Conservation (phyloP, 2,888 invertebrate genomes). For the Aleiodes testaceus region DNA sequence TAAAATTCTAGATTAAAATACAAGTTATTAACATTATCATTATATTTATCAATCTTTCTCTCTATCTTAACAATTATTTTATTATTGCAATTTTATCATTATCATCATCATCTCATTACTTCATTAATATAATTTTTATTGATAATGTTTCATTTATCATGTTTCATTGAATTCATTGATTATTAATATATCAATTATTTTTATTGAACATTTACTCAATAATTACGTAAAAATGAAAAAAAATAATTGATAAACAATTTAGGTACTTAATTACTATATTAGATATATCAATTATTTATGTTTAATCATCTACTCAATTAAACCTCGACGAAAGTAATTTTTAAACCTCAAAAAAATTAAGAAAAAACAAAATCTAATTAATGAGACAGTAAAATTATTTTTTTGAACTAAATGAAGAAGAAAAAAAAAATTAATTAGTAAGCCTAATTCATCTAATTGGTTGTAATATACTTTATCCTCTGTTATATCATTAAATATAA, state of each 20-base stretch:
- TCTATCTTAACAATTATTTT: slow-evolving; percentile 58
- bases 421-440: slow-evolving; percentile 1
- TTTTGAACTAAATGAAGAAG: neutral
- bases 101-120: slow-evolving; percentile 58
- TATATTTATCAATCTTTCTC: slow-evolving; percentile 58
- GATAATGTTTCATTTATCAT: slow-evolving; percentile 55
- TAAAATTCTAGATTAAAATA: slow-evolving; percentile 49
- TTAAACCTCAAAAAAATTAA: neutral
- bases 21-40: slow-evolving; percentile 56
- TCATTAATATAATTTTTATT: slow-evolving; percentile 60
- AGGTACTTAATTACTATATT: slow-evolving; percentile 16
- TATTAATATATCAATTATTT: slow-evolving; percentile 56
- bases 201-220: slow-evolving; percentile 39
- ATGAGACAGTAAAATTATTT: slow-evolving; percentile 8
- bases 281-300: slow-evolving; percentile 18
- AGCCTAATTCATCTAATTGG: neutral
- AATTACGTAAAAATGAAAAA: slow-evolving; percentile 4
- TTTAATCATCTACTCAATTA: slow-evolving; percentile 38
- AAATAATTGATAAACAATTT: slow-evolving; percentile 35
- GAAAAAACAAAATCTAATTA: neutral
- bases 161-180: slow-evolving; percentile 44
- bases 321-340: slow-evolving; percentile 9
- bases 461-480: slow-evolving; percentile 21
- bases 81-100: slow-evolving; percentile 60
- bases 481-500: slow-evolving; percentile 22